Conservation (phyloP, 2,888 invertebrate genomes). For the Chorisops tibialis region DNA sequence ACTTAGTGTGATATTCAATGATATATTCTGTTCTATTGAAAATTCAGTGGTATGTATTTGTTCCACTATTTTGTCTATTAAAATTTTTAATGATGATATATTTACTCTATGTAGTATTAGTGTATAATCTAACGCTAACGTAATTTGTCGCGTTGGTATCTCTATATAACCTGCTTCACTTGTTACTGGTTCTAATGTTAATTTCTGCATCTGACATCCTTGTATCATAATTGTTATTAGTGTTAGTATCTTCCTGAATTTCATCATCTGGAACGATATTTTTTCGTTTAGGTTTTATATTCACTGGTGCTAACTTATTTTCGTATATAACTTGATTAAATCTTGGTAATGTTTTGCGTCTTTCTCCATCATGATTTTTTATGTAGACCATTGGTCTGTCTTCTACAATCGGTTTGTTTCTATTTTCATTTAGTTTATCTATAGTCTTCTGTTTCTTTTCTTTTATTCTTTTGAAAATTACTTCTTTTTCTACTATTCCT, state of each 20-base stretch:
- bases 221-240: too few species aligned
- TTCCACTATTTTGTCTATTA: not conserved
- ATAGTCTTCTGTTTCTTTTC: too few species aligned
- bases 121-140: not conserved
- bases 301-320: not conserved
- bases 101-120: not conserved
- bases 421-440: too few species aligned
- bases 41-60: not conserved
- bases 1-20: not conserved
- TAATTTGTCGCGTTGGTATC: not conserved
- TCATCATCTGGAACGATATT: not conserved
- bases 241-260: not conserved
- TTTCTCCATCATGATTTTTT: too few species aligned
- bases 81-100: not conserved
- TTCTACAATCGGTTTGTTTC: too few species aligned
- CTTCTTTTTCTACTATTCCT: too few species aligned
- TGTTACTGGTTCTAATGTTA: not conserved
- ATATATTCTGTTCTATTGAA: not conserved
- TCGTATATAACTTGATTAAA: too few species aligned
- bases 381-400: too few species aligned
- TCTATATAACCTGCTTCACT: not conserved
- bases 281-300: too few species aligned
- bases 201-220: too few species aligned
- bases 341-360: too few species aligned
- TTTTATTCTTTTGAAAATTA: too few species aligned